Evolutionary conservation across 2,888 invertebrate species (phyloP), one percentile per base, ranked within the genome.

Genomic region (Stenichneumon culpator): DNA sequence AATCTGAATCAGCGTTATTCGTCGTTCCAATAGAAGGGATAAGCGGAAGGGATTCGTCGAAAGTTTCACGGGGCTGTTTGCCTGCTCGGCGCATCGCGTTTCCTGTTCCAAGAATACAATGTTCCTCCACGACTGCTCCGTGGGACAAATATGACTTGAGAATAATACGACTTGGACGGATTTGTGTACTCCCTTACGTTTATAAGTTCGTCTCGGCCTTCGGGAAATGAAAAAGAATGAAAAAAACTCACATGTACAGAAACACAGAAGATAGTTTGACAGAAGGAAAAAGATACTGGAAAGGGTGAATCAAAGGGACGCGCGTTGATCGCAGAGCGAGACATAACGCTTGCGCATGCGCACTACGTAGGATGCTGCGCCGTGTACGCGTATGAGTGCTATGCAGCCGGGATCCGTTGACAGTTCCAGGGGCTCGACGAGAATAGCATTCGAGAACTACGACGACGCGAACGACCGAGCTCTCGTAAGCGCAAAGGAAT

Each of bases 401-500:
- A 72, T 75, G 75, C 75, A 82, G 52, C 75, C 60, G 81, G 69
- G 63, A 63, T 32, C 57, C 79, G 83, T 83, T 83, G 83, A 83
- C 79, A 79, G 79, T 83, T 80, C 83, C 83, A 83, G 83, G 54
- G 67, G 22, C 67, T 67, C 70, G 72, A 83, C 83, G 67, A 83
- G 83, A 83, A 83, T 83, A 83, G 75, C 83, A 63, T 50, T 79
- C 44, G 65, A 54, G 50, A 72, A 47, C 47, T 47, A 19, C 25
- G n/a, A 54, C 57, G 70, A 7, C 52, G 25, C 28, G 54, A 14
- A 28, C 28, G 44, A 69, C 75, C 39, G 14, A 19, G 32, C 60
- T 60, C 60, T 25, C 25, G 16, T 28, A 60, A 44, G 68, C 69
- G 44, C 44, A 44, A 3, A 44, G 44, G 44, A 44, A 44, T 44